Evolutionary conservation across 2,797 vertebrate species (phyloP), one percentile per base, ranked within the genome.

Genomic region (Danio jaintianensis): DNA sequence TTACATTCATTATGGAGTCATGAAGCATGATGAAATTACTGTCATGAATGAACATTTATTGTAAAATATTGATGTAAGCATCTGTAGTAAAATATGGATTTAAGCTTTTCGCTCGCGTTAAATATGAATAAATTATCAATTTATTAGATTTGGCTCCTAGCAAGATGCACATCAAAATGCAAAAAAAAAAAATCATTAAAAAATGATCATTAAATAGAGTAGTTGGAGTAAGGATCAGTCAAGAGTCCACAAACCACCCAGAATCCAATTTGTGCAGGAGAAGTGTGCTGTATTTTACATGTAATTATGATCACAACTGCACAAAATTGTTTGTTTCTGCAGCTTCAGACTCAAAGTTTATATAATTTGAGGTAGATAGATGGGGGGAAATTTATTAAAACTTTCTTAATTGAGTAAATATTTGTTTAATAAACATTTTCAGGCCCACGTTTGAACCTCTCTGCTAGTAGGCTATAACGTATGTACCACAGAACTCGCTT

Each of bases 111-210:
- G n/a, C 13, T 55, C 42, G 70, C 16, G 62, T 84, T 40, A 79
- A 79, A 80, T 70, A 69, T 85, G 48, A 80, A 85, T 80, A 85
- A 56, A 76, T 85, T 53, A 77, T 80, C 78, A 78, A 80, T 69
- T 70, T 52, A 45, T 76, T 55, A 56, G 62, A 56, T 56, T 75
- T 62, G 43, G 48, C 67, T 59, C 38, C 48, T 50, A 69, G 84
- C 78, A 62, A 76, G 75, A 81, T 81, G 50, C 48, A 66, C 45
- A 79, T 78, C 69, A 78, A 78, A 78, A 83, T 81, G 64, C 78
- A 29, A 29, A 29, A 29, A 29, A 29, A 83, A 62, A 78, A 45
- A 52, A 67, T 56, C 47, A n/a, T n/a, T n/a, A n/a, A n/a, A n/a
- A n/a, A n/a, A n/a, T 70, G 59, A 63, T 62, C 58, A 53, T 77